A percentile compares a stretch with the other conserved stretches of the same genome.
Conservation (phyloP, 2,797 vertebrate genomes). For the Hoplostethus atlanticus region DNA sequence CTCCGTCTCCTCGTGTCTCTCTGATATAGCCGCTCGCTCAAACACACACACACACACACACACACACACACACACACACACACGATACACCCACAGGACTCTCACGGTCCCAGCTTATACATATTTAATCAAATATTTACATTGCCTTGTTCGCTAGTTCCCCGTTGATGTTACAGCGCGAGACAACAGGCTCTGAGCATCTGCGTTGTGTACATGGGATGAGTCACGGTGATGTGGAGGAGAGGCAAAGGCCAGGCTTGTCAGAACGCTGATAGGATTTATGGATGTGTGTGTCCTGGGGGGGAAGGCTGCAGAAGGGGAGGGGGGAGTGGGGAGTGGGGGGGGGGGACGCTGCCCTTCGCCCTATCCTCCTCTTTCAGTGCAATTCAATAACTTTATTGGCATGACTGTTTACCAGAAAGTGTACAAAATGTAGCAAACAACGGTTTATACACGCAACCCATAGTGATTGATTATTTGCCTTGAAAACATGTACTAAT, state of each 20-base stretch:
- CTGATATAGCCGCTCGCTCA: slow-evolving; percentile 19
- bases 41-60: slow-evolving; percentile 31
- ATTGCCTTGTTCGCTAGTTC: slow-evolving; percentile 31
- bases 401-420: neutral
- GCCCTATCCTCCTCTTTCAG: neutral
- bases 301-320: slow-evolving; percentile 30
- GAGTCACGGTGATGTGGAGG: slow-evolving; percentile 52
- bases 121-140: slow-evolving; percentile 68
- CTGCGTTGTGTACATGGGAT: slow-evolving; percentile 53
- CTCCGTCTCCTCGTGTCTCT: slow-evolving; percentile 9
- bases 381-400: slow-evolving; percentile 11
- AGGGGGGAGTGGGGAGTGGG: neutral
- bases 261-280: slow-evolving; percentile 67
- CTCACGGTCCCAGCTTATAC: slow-evolving; percentile 37
- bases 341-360: slow-evolving; percentile 7
- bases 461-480: too few relatives aligned
- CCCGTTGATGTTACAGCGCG: slow-evolving; percentile 17
- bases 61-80: slow-evolving; percentile 26
- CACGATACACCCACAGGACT: slow-evolving; percentile 45
- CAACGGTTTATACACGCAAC: too few relatives aligned
- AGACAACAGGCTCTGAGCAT: slow-evolving; percentile 16
- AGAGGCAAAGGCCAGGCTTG: slow-evolving; percentile 54
- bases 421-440: too few relatives aligned
- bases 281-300: slow-evolving; percentile 54
- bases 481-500: too few relatives aligned